phyloP scores from a whole-genome alignment of 2,113 vertebrate genomes.

The Artemisiospiza belli region DNA sequence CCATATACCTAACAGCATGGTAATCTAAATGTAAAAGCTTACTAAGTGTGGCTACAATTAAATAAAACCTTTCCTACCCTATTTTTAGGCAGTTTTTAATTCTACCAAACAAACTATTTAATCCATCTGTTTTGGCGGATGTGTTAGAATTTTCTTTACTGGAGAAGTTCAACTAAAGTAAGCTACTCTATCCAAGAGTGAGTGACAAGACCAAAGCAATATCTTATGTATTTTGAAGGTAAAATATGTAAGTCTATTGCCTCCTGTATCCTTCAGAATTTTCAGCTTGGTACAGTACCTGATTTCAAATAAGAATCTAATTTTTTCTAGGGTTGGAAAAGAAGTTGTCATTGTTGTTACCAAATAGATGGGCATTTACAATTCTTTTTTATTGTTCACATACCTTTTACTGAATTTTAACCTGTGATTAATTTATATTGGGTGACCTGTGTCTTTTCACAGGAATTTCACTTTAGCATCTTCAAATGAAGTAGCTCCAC shows the following conservation, averaged over 20 bases:
- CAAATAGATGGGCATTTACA: background rate
- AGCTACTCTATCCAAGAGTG: background rate
- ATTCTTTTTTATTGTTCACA: background rate
- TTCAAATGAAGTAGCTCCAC: background rate
- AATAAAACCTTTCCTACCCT: background rate
- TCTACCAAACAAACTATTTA: background rate
- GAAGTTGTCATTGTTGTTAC: fast-evolving
- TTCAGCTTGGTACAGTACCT: background rate
- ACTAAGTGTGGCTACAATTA: background rate
- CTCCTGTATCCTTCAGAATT: background rate
- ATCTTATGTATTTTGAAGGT: background rate
- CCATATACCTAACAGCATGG: fast-evolving
- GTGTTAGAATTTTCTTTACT: background rate
- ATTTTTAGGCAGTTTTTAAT: background rate
- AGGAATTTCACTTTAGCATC: background rate
- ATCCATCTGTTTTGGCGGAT: background rate
- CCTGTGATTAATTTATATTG: background rate
- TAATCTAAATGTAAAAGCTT: background rate
- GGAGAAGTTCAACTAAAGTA: background rate
- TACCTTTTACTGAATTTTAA: background rate
- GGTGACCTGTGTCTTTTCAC: background rate
- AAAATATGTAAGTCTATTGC: background rate
- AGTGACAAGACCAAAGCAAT: background rate
- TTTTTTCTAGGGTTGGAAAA: background rate
- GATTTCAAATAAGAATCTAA: background rate